phyloP scores from a whole-genome alignment of 2,113 vertebrate genomes.

The Fregata magnificens region DNA sequence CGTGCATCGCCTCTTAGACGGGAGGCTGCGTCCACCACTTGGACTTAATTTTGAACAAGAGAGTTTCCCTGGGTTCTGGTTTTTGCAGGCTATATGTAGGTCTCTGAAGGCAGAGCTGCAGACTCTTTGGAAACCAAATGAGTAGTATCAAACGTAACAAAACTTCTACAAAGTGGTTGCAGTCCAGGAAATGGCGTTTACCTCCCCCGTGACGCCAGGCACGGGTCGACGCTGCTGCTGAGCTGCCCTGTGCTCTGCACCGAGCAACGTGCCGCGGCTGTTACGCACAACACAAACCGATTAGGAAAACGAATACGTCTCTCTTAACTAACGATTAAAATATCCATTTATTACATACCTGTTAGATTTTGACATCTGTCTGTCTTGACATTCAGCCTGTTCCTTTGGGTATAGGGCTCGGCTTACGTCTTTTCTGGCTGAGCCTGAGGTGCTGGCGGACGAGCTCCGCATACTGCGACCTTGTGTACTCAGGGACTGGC shows the following conservation, averaged over 20 bases:
- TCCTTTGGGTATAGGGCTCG: not conserved
- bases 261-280: not conserved
- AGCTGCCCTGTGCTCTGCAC: not conserved
- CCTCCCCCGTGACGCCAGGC: not conserved
- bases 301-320: not conserved
- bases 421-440: too few relatives aligned
- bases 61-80: not conserved
- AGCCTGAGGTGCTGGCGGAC: not conserved
- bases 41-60: not conserved
- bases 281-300: not conserved
- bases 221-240: not conserved
- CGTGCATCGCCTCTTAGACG: fast-evolving
- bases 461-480: not conserved
- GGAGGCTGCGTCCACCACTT: not conserved
- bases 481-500: fast-evolving
- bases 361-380: not conserved
- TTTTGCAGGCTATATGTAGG: not conserved
- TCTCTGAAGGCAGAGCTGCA: not conserved
- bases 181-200: not conserved
- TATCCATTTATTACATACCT: not conserved
- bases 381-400: not conserved
- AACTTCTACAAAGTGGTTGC: not conserved
- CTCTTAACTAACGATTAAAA: not conserved
- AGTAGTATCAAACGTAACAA: too few relatives aligned
- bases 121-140: not conserved